Evolutionary conservation across 1,140 invertebrate species (phyloP).

Genomic region (Conopomorpha cramerella): DNA sequence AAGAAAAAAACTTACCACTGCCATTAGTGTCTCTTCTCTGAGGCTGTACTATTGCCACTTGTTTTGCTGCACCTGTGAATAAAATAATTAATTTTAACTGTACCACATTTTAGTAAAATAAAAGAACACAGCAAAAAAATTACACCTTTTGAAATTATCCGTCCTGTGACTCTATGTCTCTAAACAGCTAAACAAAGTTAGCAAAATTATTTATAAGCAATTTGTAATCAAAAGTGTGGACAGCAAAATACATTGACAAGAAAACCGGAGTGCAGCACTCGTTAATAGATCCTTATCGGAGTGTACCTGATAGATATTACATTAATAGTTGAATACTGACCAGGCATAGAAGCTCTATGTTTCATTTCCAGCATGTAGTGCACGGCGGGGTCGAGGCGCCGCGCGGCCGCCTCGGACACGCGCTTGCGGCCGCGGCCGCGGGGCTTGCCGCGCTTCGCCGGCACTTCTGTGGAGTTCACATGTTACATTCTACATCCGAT

Average conservation of each 20-base stretch:
- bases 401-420: conserved; percentile 3
- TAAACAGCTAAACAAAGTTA: not conserved
- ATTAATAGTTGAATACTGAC: too few species aligned
- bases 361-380: conserved; percentile 8
- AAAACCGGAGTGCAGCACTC: too few species aligned
- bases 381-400: conserved; percentile 7
- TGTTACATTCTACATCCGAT: too few species aligned
- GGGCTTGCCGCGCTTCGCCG: conserved; percentile 2
- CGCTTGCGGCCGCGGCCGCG: conserved; percentile 2
- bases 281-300: too few species aligned
- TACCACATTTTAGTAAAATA: too few species aligned
- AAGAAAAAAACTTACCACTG: conserved; percentile 15
- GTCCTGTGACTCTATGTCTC: too few species aligned
- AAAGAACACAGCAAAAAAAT: too few species aligned
- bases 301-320: too few species aligned
- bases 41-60: conserved; percentile 45
- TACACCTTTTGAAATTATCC: too few species aligned
- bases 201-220: conserved; percentile 1
- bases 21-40: conserved; percentile 24
- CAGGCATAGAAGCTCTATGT: conserved; percentile 25
- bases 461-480: too few species aligned
- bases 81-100: not conserved
- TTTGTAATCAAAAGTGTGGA: not conserved
- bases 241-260: too few species aligned
- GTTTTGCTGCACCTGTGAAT: conserved; percentile 19